A percentile compares a stretch with the other conserved stretches of the same genome.
Conservation (phyloP, 2,888 invertebrate genomes). For the Ophonus ardosiacus region DNA sequence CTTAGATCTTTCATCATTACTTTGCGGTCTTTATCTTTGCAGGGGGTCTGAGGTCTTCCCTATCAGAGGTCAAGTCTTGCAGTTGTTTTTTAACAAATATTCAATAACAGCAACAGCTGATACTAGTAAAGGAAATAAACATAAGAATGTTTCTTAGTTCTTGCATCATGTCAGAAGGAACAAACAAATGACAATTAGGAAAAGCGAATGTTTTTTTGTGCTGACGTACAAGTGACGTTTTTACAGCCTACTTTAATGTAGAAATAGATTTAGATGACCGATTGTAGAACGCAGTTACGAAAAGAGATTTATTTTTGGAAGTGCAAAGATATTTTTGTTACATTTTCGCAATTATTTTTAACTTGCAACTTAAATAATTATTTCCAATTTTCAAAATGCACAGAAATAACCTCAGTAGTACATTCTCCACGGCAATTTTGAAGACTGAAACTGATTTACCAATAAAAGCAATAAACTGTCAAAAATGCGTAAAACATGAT, state of each 20-base stretch:
- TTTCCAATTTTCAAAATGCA: too few relatives aligned
- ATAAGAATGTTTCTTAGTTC: not conserved
- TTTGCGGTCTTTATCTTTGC: not conserved
- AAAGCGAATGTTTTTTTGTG: slow-evolving; percentile 30
- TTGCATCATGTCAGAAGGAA: slow-evolving; percentile 25
- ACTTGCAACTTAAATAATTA: too few relatives aligned
- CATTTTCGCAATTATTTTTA: too few relatives aligned
- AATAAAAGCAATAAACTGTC: too few relatives aligned
- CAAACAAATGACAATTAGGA: slow-evolving; percentile 38
- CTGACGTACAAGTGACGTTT: slow-evolving; percentile 36
- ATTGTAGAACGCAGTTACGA: not conserved
- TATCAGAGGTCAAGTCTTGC: not conserved
- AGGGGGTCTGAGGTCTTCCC: not conserved
- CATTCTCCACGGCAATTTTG: too few relatives aligned
- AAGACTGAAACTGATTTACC: too few relatives aligned
- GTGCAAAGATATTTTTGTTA: too few relatives aligned
- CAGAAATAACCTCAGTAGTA: too few relatives aligned
- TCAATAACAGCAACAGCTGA: not conserved
- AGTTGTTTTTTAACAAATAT: not conserved
- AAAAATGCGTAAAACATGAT: too few relatives aligned
- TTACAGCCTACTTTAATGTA: slow-evolving; percentile 17
- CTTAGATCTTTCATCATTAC: not conserved
- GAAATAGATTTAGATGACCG: slow-evolving; percentile 27
- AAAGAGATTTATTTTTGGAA: too few relatives aligned
- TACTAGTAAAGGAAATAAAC: not conserved